Evolutionary conservation across 2,797 vertebrate species (phyloP), one percentile per base, ranked within the genome.

Genomic region (Buphagus erythrorhynchus): DNA sequence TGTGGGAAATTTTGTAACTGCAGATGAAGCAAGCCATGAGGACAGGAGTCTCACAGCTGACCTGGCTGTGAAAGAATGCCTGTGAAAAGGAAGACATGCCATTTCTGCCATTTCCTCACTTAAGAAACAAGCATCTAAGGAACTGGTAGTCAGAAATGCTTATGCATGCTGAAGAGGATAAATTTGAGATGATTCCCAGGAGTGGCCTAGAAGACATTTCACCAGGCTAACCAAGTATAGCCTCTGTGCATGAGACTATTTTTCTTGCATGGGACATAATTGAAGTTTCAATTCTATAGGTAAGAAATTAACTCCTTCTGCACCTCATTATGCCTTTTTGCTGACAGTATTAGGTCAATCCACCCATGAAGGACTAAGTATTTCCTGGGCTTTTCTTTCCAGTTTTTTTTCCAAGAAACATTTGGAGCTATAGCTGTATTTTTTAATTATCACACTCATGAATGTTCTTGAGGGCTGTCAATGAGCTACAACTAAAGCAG

Each of bases 81-180:
- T 1, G 16, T 5, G 5, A 25, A 62, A 82, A 75, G 18, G 49
- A 78, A 76, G 36, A 68, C 3, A 8, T 0, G 2, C 5, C 14
- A 49, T 42, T 92, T 72, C 73, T 93, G 59, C 55, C 31, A 52
- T 36, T 72, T 49, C 40, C 17, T 20, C 31, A 33, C 10, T 46
- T 71, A 42, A 81, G 72, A 87, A 69, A 57, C 11, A 65, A 54
- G 8, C 11, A 46, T 31, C 9, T 48, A n/a, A 54, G 73, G 49
- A 90, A 25, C 40, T 25, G 46, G 51, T 35, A 88, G 28, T 35
- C 38, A 89, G 55, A 76, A 57, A 16, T 51, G 15, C 18, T 55
- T 26, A 9, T 31, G n/a, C 7, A 49, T 4, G 16, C 36, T 26
- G 24, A 71, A 29, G 7, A 86, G 28, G n/a, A 67, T 31, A 45